Evolutionary conservation across 2,113 vertebrate genomes (phyloP).

Genomic region (Halichoeres trimaculatus): DNA sequence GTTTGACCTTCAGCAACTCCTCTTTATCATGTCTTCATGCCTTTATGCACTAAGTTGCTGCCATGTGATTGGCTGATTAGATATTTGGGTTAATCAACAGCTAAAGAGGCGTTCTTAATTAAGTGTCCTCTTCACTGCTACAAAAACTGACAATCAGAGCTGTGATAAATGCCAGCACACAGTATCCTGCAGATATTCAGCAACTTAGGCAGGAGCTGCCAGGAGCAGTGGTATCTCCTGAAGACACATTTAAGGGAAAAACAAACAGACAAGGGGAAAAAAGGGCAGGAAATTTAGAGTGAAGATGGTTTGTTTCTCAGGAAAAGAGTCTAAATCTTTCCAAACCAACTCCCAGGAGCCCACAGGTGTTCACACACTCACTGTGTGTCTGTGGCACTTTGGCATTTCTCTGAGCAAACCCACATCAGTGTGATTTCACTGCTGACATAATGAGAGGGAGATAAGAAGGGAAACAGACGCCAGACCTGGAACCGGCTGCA

Average conservation of each 20-base stretch:
- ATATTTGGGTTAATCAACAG: too few relatives aligned
- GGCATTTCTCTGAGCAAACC: constrained; percentile 4
- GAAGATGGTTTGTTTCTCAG: background rate
- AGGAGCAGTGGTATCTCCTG: background rate
- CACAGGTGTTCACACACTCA: constrained; percentile 8
- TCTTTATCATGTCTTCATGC: too few relatives aligned
- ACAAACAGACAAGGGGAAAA: background rate
- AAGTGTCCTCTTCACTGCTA: too few relatives aligned
- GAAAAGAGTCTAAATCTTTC: background rate
- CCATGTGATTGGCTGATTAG: too few relatives aligned
- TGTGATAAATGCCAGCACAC: too few relatives aligned
- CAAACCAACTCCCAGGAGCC: background rate
- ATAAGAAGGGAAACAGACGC: constrained; percentile 35
- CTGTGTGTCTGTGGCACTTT: constrained; percentile 13
- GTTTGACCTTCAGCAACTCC: too few relatives aligned
- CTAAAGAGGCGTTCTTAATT: too few relatives aligned
- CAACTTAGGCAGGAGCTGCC: background rate
- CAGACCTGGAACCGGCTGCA: constrained; percentile 43
- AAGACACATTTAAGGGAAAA: background rate
- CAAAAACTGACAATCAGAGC: too few relatives aligned
- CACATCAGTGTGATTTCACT: constrained; percentile 27
- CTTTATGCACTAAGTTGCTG: too few relatives aligned
- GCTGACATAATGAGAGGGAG: constrained; percentile 42
- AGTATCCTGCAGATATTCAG: background rate
- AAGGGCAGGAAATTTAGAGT: background rate